Conservation (phyloP, 37 sponge, comb jelly and placozoan genomes). For the Beroe forskalii region DNA sequence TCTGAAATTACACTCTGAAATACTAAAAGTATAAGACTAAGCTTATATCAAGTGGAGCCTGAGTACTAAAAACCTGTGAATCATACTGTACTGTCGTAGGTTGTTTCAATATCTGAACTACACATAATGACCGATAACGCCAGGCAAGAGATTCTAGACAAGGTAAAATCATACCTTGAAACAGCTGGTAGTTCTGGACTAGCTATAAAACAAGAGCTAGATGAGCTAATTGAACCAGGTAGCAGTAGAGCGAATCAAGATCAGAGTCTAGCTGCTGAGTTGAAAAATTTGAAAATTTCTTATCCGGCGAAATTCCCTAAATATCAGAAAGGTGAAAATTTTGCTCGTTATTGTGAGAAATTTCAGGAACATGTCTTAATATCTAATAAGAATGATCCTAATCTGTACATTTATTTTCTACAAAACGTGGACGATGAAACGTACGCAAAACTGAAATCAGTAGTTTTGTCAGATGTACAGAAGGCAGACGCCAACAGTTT, state of each 20-base stretch:
- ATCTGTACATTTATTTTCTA: constrained; percentile 1
- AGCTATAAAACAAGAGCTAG: not conserved
- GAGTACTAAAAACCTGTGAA: too few species aligned
- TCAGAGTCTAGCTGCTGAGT: not conserved
- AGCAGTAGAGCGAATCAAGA: not conserved
- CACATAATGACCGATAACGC: too few species aligned
- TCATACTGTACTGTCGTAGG: too few species aligned
- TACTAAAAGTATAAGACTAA: not conserved
- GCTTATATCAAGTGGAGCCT: not conserved
- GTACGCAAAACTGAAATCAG: not conserved
- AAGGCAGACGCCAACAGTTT: not conserved
- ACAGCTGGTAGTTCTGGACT: not conserved
- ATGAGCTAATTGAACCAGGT: not conserved
- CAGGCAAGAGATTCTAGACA: too few species aligned
- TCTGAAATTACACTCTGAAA: too few species aligned
- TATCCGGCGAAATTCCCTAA: not conserved
- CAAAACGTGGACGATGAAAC: constrained; percentile 19
- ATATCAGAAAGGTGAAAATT: not conserved
- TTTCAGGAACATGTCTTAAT: not conserved
- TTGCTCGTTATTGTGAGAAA: not conserved
- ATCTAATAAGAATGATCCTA: not conserved
- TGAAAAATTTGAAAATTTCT: not conserved
- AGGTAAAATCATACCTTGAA: too few species aligned
- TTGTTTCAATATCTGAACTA: too few species aligned
- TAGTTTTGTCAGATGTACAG: not conserved